Conservation (phyloP, 1,140 invertebrate genomes). For the Zaprionus vittiger region DNA sequence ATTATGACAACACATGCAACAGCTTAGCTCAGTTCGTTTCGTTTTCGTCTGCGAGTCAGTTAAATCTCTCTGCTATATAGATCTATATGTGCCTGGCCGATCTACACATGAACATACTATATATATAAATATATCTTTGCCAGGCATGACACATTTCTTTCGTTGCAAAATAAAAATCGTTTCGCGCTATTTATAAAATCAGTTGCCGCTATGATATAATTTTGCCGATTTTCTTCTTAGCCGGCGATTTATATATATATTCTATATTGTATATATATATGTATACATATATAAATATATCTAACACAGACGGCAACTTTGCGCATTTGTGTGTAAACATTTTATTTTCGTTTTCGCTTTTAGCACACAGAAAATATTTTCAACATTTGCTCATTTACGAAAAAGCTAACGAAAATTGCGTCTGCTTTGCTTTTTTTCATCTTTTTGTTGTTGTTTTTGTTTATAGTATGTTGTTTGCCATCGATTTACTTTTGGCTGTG, state of each 20-base stretch:
- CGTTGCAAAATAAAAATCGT: constrained; percentile 39
- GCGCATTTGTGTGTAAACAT: constrained; percentile 43
- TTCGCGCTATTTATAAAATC: constrained; percentile 70
- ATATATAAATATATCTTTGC: constrained; percentile 26
- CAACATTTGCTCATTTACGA: constrained; percentile 66
- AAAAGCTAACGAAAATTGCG: constrained; percentile 27
- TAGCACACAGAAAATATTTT: constrained; percentile 53
- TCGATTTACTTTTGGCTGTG: constrained; percentile 57
- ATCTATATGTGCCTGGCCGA: constrained; percentile 26
- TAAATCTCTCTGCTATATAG: constrained; percentile 5
- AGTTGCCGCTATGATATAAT: constrained; percentile 73
- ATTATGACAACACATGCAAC: constrained; percentile 37
- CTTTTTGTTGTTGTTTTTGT: neutral
- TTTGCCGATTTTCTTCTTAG: constrained; percentile 66
- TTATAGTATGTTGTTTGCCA: constrained; percentile 4
- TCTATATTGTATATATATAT: constrained; percentile 16
- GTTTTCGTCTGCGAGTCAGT: neutral
- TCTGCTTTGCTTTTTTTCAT: constrained; percentile 9
- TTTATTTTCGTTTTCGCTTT: constrained; percentile 64
- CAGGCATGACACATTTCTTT: constrained; percentile 65
- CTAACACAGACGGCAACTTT: constrained; percentile 11
- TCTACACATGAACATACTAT: constrained; percentile 5
- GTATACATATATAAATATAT: constrained; percentile 19
- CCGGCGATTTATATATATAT: constrained; percentile 48
- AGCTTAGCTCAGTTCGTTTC: constrained; percentile 10